These are phyloP conservation scores for Acanthurus lineatus DNA, from an alignment of 2,797 vertebrate species.

Conservation along the genomic window DNA sequence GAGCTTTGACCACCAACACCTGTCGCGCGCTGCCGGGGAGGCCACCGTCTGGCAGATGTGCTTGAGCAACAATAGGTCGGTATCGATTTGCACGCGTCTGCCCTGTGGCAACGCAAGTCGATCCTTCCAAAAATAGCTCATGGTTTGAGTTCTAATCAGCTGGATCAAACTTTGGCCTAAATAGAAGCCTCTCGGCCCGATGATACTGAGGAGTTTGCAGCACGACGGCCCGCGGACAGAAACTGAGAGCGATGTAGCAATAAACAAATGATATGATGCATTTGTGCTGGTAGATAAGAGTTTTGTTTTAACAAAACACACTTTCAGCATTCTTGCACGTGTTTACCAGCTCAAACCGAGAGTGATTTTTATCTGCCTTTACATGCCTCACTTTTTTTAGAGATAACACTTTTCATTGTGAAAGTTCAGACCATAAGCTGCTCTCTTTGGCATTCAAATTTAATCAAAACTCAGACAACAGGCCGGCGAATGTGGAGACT, in stretches of 20 bases:
- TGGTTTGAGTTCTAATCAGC: slow-evolving; percentile 39
- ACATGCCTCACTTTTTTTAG: slow-evolving; percentile 1
- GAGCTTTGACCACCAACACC: slow-evolving; percentile 75
- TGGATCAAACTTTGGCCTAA: slow-evolving; percentile 23
- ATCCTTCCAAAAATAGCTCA: slow-evolving; percentile 48
- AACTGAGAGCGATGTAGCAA: background rate
- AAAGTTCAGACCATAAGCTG: slow-evolving; percentile 47
- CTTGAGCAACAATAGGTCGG: slow-evolving; percentile 65
- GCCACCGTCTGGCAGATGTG: slow-evolving; percentile 77
- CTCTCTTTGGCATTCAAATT: slow-evolving; percentile 67
- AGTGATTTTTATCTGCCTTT: slow-evolving; percentile 22
- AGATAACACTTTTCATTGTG: slow-evolving; percentile 28
- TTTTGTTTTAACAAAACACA: slow-evolving; percentile 49
- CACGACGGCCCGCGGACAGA: too few relatives aligned
- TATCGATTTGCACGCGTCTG: slow-evolving; percentile 78
- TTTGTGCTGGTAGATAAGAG: slow-evolving; percentile 30
- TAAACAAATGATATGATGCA: background rate
- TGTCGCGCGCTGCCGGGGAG: slow-evolving; percentile 73
- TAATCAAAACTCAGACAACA: slow-evolving; percentile 77
- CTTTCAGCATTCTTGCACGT: slow-evolving; percentile 22
- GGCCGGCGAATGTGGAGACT: slow-evolving; percentile 68
- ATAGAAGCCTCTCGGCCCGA: background rate
- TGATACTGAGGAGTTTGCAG: slow-evolving; percentile 21
- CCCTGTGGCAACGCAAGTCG: slow-evolving; percentile 59
- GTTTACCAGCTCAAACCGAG: slow-evolving; percentile 49